phyloP scores from a whole-genome alignment of 2,888 invertebrate genomes.

The Melieria omissa region DNA sequence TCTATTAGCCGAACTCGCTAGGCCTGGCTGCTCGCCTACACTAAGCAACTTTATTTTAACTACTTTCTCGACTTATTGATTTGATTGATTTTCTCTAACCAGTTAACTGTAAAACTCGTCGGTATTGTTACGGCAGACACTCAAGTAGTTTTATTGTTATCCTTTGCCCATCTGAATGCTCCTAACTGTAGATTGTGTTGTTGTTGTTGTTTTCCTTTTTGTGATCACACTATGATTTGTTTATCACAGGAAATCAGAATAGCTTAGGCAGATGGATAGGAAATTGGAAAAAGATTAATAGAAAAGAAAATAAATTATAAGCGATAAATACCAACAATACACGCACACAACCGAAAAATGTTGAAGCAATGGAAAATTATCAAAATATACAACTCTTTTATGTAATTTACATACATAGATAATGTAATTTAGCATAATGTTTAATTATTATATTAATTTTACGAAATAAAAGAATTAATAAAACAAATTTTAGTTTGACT shows the following conservation, averaged over 20 bases:
- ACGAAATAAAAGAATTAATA: slow-evolving; percentile 46
- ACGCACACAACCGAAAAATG: slow-evolving; percentile 14
- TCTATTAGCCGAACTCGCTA: slow-evolving; percentile 30
- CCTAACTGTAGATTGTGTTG: neutral
- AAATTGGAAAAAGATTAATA: too few species aligned
- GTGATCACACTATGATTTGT: slow-evolving; percentile 42
- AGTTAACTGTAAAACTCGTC: slow-evolving; percentile 12
- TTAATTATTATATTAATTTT: slow-evolving; percentile 44
- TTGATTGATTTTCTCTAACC: slow-evolving; percentile 20
- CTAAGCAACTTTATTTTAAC: neutral
- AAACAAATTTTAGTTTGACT: slow-evolving; percentile 41
- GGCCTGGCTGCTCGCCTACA: slow-evolving; percentile 10
- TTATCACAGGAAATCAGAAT: too few species aligned
- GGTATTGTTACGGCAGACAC: slow-evolving; percentile 11
- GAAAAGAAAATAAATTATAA: too few species aligned
- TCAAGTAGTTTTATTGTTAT: slow-evolving; percentile 16
- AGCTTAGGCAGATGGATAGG: too few species aligned
- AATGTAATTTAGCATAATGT: slow-evolving; percentile 27
- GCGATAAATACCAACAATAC: neutral
- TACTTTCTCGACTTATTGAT: slow-evolving; percentile 18
- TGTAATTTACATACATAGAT: slow-evolving; percentile 29
- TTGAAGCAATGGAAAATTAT: slow-evolving; percentile 24
- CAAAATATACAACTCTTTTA: slow-evolving; percentile 30
- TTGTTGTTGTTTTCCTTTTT: slow-evolving; percentile 37
- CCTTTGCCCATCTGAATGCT: too few species aligned